Evolutionary conservation across 2,797 vertebrate genomes (phyloP).

Genomic region (Gallinago solitaria): DNA sequence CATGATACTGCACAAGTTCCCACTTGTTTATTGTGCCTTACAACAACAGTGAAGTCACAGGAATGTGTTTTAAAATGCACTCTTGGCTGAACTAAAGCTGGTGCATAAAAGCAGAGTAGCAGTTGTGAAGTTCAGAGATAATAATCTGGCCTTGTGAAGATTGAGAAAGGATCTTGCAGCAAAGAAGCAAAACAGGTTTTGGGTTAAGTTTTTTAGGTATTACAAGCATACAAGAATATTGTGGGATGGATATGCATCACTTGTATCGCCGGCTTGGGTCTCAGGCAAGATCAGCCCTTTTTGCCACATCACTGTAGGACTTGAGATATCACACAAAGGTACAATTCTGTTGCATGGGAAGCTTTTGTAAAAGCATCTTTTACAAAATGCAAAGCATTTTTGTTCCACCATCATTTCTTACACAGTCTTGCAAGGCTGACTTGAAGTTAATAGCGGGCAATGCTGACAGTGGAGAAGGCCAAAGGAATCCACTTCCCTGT

Average conservation of each 20-base stretch:
- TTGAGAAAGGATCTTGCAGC: not conserved
- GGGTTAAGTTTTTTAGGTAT: not conserved
- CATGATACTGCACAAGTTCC: not conserved
- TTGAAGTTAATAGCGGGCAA: not conserved
- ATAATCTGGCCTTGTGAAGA: not conserved
- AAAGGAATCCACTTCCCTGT: not conserved
- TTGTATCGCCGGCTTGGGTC: not conserved
- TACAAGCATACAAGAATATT: not conserved
- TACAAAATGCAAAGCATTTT: not conserved
- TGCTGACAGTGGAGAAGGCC: not conserved
- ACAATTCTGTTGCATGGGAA: not conserved
- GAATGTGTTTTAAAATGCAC: not conserved
- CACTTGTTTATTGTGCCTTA: not conserved
- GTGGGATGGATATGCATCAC: not conserved
- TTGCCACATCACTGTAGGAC: fast-evolving
- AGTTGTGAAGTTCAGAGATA: not conserved
- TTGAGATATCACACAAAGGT: not conserved
- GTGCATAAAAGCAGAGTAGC: not conserved
- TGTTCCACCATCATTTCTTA: not conserved
- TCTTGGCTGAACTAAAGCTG: not conserved
- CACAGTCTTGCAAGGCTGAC: not conserved
- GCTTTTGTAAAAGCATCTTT: not conserved
- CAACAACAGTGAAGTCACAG: not conserved
- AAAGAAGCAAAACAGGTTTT: not conserved
- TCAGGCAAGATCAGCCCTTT: not conserved